These are phyloP conservation scores for Melieria omissa DNA, from an alignment of 2,888 invertebrate genomes.

Conservation along the genomic window DNA sequence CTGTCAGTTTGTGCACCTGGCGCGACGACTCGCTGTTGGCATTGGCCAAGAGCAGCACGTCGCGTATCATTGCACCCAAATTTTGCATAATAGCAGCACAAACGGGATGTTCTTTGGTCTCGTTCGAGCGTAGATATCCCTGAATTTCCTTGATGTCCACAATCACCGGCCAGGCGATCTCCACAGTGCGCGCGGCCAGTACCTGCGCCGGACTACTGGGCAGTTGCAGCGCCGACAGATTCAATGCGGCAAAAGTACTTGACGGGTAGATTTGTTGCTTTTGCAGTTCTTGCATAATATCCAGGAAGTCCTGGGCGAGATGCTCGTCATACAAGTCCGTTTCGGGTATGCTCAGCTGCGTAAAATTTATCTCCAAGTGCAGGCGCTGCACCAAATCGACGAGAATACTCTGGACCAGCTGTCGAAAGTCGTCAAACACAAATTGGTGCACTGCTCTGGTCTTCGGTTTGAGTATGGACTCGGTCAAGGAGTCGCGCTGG, in stretches of 20 bases:
- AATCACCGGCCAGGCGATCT: constrained; percentile 56
- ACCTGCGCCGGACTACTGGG: constrained; percentile 55
- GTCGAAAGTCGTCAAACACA: constrained; percentile 47
- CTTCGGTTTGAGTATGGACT: constrained; percentile 48
- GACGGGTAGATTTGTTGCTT: constrained; percentile 47
- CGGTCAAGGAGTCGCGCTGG: constrained; percentile 30
- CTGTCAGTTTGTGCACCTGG: constrained; percentile 44
- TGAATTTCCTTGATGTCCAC: constrained; percentile 53
- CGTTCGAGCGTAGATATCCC: constrained; percentile 38
- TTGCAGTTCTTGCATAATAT: constrained; percentile 48
- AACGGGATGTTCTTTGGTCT: constrained; percentile 44
- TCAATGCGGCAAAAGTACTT: constrained; percentile 42
- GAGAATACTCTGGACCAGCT: constrained; percentile 48
- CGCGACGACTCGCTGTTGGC: constrained; percentile 45
- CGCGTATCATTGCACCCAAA: constrained; percentile 49
- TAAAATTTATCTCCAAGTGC: constrained; percentile 57
- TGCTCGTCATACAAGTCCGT: constrained; percentile 59
- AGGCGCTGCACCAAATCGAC: constrained; percentile 53
- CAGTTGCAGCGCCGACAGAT: constrained; percentile 46
- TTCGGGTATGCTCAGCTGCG: constrained; percentile 58
- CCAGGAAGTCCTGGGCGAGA: constrained; percentile 56
- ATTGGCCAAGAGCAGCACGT: constrained; percentile 53
- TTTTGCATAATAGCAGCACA: constrained; percentile 42
- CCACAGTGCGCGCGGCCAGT: constrained; percentile 54
- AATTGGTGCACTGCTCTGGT: constrained; percentile 31